phyloP scores from a whole-genome alignment of 2,113 vertebrate species.

The Planiliza haematocheilus region DNA sequence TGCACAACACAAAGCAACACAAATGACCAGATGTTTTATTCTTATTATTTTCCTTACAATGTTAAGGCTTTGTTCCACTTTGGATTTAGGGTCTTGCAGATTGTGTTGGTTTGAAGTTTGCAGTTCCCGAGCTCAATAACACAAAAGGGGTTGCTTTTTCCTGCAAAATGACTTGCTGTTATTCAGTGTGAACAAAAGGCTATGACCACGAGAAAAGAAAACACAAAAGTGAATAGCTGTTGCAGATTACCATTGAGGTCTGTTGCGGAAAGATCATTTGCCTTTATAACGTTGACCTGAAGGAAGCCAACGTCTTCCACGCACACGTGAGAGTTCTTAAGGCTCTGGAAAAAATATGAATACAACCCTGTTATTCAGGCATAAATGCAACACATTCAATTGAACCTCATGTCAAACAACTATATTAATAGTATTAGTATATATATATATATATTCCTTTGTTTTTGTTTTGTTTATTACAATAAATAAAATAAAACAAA shows the following conservation, averaged over 20 bases:
- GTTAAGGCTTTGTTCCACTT: slow-evolving; percentile 97
- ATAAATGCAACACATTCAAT: too few relatives aligned
- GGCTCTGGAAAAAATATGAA: slow-evolving; percentile 76
- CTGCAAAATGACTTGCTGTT: slow-evolving; percentile 73
- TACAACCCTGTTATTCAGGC: too few relatives aligned
- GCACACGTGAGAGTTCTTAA: slow-evolving; percentile 86
- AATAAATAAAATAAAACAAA: not conserved
- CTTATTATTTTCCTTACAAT: slow-evolving; percentile 84
- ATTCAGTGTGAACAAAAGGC: slow-evolving; percentile 5
- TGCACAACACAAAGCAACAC: not conserved
- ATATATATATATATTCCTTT: too few relatives aligned
- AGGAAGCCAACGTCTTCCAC: slow-evolving; percentile 92
- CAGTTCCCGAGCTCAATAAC: slow-evolving; percentile 92
- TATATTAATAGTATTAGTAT: too few relatives aligned
- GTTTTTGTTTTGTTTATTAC: too few relatives aligned
- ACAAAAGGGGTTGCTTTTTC: slow-evolving; percentile 95
- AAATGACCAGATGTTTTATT: not conserved
- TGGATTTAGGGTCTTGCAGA: slow-evolving; percentile 93
- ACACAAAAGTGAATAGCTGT: not conserved
- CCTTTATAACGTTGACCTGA: slow-evolving; percentile 94
- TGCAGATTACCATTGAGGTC: slow-evolving; percentile 90
- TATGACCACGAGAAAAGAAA: not conserved
- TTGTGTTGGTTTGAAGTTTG: slow-evolving; percentile 92
- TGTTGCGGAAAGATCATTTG: slow-evolving; percentile 90
- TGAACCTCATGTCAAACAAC: too few relatives aligned